Evolutionary conservation across 2,113 vertebrate genomes (phyloP).

Genomic region (Calidris pugnax): DNA sequence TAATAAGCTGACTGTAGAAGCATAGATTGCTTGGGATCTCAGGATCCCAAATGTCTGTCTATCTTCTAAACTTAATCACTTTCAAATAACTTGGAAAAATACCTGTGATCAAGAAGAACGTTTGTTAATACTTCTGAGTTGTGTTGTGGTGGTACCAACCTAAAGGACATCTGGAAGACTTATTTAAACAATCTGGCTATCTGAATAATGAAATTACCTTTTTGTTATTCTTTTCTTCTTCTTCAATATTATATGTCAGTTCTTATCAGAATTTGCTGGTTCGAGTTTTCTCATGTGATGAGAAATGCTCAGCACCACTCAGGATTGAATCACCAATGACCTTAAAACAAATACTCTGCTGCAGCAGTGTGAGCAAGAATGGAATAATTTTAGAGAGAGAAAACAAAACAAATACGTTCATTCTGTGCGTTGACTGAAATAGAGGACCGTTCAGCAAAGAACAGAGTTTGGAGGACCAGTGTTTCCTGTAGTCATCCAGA

Average conservation of each 20-base stretch:
- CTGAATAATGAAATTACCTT: background rate
- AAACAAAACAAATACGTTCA: background rate
- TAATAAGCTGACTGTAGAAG: background rate
- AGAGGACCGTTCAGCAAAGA: background rate
- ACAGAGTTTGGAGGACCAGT: background rate
- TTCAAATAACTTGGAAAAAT: background rate
- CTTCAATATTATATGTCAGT: background rate
- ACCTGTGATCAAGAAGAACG: background rate
- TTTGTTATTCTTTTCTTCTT: background rate
- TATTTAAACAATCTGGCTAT: background rate
- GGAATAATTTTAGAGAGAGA: background rate
- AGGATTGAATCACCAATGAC: background rate
- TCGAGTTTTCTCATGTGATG: background rate
- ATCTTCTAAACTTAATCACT: background rate
- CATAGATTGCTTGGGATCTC: background rate
- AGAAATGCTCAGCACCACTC: background rate
- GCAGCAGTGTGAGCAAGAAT: background rate
- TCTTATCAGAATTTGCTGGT: background rate
- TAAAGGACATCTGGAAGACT: background rate
- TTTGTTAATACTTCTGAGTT: background rate
- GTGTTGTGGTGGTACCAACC: background rate
- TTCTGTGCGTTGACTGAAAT: background rate
- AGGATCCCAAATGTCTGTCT: background rate
- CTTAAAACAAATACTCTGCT: background rate
- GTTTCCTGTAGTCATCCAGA: background rate